These are phyloP conservation scores for Euphonia xanthogaster DNA, from an alignment of 2,797 vertebrate genomes.

Conservation along the genomic window DNA sequence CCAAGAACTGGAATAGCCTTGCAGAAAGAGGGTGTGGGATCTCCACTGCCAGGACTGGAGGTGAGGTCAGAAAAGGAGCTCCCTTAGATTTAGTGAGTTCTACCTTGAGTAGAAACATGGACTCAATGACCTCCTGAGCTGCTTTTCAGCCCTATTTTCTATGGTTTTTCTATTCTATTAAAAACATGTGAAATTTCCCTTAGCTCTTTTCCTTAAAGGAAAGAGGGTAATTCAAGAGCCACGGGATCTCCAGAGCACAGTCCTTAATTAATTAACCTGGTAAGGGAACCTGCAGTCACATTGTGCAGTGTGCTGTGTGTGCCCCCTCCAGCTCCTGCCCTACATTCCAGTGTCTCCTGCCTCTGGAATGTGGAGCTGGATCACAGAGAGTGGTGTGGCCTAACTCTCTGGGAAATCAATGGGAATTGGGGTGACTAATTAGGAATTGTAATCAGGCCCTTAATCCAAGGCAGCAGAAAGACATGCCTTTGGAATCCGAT, in stretches of 20 bases:
- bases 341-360: slow-evolving; percentile 17
- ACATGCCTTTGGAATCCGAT: neutral
- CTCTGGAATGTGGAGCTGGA: slow-evolving; percentile 21
- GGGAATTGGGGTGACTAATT: slow-evolving; percentile 18
- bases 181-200: slow-evolving; percentile 41
- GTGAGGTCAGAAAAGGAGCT: slow-evolving; percentile 7
- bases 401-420: slow-evolving; percentile 20
- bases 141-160: slow-evolving; percentile 66
- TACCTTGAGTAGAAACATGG: slow-evolving; percentile 34
- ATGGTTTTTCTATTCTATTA: slow-evolving; percentile 38
- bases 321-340: slow-evolving; percentile 47
- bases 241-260: slow-evolving; percentile 37
- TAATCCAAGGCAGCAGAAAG: neutral
- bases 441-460: slow-evolving; percentile 22
- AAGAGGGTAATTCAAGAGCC: slow-evolving; percentile 60
- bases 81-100: slow-evolving; percentile 3
- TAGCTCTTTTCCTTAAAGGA: slow-evolving; percentile 50
- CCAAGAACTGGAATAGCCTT: neutral
- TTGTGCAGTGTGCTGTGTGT: neutral
- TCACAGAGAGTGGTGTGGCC: slow-evolving; percentile 8
- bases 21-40: neutral
- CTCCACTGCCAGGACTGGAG: neutral
- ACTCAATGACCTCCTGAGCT: slow-evolving; percentile 56
- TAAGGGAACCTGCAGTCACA: slow-evolving; percentile 57
- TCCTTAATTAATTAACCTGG: slow-evolving; percentile 69